Base-by-base conservation (phyloP, 1,140 invertebrate species). In the Hirudo medicinalis region DNA sequence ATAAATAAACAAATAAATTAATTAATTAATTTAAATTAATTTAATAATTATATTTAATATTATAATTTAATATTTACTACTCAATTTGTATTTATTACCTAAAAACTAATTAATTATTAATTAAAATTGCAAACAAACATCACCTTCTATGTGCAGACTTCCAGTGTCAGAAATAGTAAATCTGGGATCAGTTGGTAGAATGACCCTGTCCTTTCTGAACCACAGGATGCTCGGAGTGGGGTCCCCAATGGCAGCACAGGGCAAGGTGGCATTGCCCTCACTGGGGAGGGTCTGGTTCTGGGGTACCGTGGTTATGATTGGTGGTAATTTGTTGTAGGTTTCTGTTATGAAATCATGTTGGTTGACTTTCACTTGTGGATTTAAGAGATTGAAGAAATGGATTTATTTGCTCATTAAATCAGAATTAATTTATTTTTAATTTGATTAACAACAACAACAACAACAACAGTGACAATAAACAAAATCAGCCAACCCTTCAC, bases 201-300 rank as follows among this genome's bases (percentile, higher is more conserved):
- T 78, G 11, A 85, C 80, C 75, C 85, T 84, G 0, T 88, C 88
- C 77, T 94, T 88, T 77, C 90, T 90, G 76, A 88, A 87, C 93
- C 93, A 96, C 70, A 87, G 85, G 27, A 91, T 86, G 29, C 85
- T 85, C 0, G 91, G 89, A 40, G 86, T 86, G 2, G 88, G 78
- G 29, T 77, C 88, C 11, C 87, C 87, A 0, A 83, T 82, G 1
- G 89, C 89, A 74, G 90, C 87, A 79, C 93, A 96, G 0, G 89
- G 89, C 76, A 96, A 81, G 71, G 87, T 87, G 2, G 90, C 91
- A 60, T 88, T 86, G 67, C 88, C 89, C 72, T 88, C 88, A 55
- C 90, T 78, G 2, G 89, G 88, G 17, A 94, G 79, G 0, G 92
- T 95, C 83, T 94, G 92, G 83, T 95, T 95, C 49, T 89, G 86